Evolutionary conservation across 2,888 invertebrate genomes (phyloP).

Genomic region (Hypsopygia costalis): DNA sequence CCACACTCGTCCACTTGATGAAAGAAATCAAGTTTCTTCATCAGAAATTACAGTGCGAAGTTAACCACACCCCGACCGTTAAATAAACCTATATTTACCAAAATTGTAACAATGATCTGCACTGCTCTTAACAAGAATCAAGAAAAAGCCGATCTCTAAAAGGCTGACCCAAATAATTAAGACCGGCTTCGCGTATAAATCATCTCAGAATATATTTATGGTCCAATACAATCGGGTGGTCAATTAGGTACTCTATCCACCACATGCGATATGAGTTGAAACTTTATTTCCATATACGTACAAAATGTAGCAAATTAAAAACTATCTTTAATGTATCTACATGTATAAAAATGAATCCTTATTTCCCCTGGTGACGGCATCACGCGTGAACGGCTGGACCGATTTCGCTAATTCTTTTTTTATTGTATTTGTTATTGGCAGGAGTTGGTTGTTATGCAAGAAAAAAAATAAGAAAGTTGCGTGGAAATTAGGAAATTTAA

Average conservation of each 20-base stretch:
- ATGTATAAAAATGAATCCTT: too few relatives aligned
- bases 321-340: too few relatives aligned
- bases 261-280: not conserved
- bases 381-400: too few relatives aligned
- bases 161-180: conserved; percentile 67
- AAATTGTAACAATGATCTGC: conserved; percentile 30
- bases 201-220: conserved; percentile 68
- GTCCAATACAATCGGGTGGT: conserved; percentile 57
- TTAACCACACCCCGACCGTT: not conserved
- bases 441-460: too few relatives aligned
- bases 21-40: not conserved
- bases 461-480: too few relatives aligned
- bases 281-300: too few relatives aligned
- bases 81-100: conserved; percentile 13
- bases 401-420: too few relatives aligned
- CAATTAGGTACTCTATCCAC: conserved; percentile 25
- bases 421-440: too few relatives aligned
- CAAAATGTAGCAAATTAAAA: too few relatives aligned
- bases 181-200: conserved; percentile 62
- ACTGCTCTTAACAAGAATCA: conserved; percentile 17
- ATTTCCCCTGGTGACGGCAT: too few relatives aligned
- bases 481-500: too few relatives aligned
- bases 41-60: not conserved
- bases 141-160: conserved; percentile 54
- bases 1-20: too few relatives aligned